These are phyloP conservation scores for Syngnathus acus DNA, from an alignment of 2,797 vertebrate species.

Conservation along the genomic window DNA sequence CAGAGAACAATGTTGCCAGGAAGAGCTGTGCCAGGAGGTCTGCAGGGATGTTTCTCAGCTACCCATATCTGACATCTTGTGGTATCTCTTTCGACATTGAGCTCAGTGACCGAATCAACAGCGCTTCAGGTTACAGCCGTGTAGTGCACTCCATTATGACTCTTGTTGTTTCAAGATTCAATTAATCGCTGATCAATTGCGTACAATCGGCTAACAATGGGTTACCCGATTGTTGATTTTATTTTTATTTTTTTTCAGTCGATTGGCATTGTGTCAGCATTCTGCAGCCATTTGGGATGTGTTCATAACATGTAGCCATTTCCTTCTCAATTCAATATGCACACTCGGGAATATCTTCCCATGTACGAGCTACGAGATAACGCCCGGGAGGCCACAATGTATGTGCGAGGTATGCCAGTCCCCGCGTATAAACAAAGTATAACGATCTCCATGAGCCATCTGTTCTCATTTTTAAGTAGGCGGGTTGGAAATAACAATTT, in stretches of 20 bases:
- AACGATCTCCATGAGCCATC: slow-evolving; percentile 11
- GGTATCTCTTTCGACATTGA: neutral
- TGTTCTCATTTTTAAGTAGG: slow-evolving; percentile 12
- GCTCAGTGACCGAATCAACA: neutral
- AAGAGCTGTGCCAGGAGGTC: neutral
- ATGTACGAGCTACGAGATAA: neutral
- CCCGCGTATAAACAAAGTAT: neutral
- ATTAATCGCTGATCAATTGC: neutral
- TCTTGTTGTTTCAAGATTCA: neutral
- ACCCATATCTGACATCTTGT: no score
- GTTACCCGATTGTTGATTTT: neutral
- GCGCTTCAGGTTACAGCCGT: no score
- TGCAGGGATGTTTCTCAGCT: neutral
- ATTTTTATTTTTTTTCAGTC: neutral
- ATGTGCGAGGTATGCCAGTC: neutral
- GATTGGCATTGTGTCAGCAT: neutral
- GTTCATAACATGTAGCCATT: neutral
- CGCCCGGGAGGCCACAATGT: neutral
- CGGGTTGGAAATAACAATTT: slow-evolving; percentile 1
- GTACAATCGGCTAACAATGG: neutral
- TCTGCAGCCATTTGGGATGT: neutral
- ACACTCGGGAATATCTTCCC: neutral
- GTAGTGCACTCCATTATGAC: neutral
- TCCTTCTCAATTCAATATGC: neutral
- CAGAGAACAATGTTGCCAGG: neutral